Conservation (phyloP, 2,888 invertebrate genomes). For the Iphiclides podalirius region DNA sequence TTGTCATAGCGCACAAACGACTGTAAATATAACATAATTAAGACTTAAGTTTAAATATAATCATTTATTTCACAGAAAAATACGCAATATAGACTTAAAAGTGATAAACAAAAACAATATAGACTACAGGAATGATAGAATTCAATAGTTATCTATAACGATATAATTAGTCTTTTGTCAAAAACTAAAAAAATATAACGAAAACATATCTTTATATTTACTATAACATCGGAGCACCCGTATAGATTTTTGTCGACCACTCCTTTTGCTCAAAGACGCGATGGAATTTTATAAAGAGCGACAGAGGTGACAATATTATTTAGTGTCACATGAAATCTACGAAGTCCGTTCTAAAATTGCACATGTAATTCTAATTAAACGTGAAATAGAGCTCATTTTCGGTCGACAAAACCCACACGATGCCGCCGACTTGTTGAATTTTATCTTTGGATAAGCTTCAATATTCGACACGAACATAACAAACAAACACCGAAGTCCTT, state of each 20-base stretch:
- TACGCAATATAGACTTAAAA: constrained; percentile 26
- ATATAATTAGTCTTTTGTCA: neutral
- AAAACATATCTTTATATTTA: neutral
- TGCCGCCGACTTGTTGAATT: no score
- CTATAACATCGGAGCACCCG: neutral
- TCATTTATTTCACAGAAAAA: constrained; percentile 27
- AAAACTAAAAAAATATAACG: neutral
- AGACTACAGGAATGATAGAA: constrained; percentile 59
- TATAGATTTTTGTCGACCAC: no score
- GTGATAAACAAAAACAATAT: constrained; percentile 40
- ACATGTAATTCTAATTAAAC: no score
- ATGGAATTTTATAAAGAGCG: no score
- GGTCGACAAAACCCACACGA: no score
- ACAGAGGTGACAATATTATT: no score
- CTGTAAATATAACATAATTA: constrained; percentile 2
- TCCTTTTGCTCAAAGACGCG: no score
- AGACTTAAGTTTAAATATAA: constrained; percentile 9
- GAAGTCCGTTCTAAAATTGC: no score
- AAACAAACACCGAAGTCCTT: constrained; percentile 19
- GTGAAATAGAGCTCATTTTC: no score
- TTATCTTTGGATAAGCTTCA: constrained; percentile 16
- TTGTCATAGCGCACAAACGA: constrained; percentile 17
- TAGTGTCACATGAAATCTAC: no score
- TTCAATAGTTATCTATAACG: constrained; percentile 17
- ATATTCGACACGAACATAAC: constrained; percentile 4